Conservation (phyloP, 1,140 invertebrate genomes). For the Schlechtendalia chinensis region DNA sequence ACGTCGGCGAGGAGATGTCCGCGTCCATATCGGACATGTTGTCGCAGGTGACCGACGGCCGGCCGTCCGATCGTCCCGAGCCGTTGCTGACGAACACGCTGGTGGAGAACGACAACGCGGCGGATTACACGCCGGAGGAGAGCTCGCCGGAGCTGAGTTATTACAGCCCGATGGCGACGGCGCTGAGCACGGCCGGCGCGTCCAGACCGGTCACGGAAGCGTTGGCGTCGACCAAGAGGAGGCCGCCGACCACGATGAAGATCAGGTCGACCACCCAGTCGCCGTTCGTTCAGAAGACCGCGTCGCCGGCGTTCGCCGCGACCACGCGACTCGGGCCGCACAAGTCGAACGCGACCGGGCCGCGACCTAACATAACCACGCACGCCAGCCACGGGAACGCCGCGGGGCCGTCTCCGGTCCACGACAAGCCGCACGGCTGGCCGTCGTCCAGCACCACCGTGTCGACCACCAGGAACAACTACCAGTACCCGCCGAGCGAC, state of each 20-base stretch:
- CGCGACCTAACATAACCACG: too few relatives aligned
- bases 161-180: constrained; percentile 19
- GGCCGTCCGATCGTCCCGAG: background rate
- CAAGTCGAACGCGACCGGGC: constrained; percentile 26
- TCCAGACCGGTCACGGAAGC: constrained; percentile 34
- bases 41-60: constrained; percentile 53
- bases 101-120: constrained; percentile 27
- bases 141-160: constrained; percentile 42
- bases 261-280: too few relatives aligned
- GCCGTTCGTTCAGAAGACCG: constrained; percentile 2
- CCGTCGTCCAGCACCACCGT: too few relatives aligned
- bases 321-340: constrained; percentile 18
- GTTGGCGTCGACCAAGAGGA: background rate
- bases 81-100: constrained; percentile 28
- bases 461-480: constrained; percentile 32
- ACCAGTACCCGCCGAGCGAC: constrained; percentile 34
- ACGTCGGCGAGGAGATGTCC: constrained; percentile 51
- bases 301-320: background rate
- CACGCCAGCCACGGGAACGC: background rate
- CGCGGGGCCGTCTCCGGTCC: background rate
- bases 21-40: constrained; percentile 53
- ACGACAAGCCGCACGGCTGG: too few relatives aligned
- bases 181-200: background rate
- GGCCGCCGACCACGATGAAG: background rate
- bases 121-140: constrained; percentile 38